A percentile compares a stretch with the other conserved stretches of the same genome.
Evolutionary conservation across 2,113 vertebrate species (phyloP).

Genomic region (Lutjanus erythropterus): DNA sequence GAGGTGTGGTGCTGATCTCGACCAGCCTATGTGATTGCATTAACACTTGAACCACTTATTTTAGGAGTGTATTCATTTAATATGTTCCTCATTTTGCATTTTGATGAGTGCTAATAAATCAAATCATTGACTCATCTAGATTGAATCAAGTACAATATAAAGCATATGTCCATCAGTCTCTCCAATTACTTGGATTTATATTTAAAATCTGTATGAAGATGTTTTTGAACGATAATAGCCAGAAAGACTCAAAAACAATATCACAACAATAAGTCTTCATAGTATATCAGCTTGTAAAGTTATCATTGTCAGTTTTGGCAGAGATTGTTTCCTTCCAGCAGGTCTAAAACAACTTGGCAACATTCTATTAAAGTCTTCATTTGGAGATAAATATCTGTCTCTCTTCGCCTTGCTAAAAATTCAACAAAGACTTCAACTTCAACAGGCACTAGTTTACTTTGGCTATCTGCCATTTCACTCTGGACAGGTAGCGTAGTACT

Average conservation of each 20-base stretch:
- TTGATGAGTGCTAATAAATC: background rate
- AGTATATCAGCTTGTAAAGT: background rate
- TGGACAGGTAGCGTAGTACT: slow-evolving; percentile 35
- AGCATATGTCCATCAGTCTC: background rate
- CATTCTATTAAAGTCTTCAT: background rate
- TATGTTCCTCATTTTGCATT: background rate
- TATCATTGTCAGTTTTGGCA: slow-evolving; percentile 1
- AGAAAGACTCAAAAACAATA: slow-evolving; percentile 3
- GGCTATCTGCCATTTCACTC: slow-evolving; percentile 51
- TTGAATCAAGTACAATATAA: background rate
- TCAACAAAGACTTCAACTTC: slow-evolving; percentile 38
- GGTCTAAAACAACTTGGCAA: slow-evolving; percentile 19
- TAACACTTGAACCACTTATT: no score
- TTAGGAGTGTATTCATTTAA: background rate
- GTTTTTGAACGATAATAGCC: background rate
- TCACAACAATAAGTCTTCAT: background rate
- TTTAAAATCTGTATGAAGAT: background rate
- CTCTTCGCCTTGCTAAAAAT: slow-evolving; percentile 28
- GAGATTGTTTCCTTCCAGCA: background rate
- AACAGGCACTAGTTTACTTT: slow-evolving; percentile 41
- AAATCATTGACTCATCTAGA: background rate
- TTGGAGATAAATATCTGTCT: slow-evolving; percentile 35
- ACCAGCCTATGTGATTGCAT: slow-evolving; percentile 10
- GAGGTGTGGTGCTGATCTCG: slow-evolving; percentile 26
- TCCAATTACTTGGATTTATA: background rate